Percentiles rank a stretch among this genome's conserved stretches.
phyloP scores from a whole-genome alignment of 2,113 vertebrate species.

The Gnathonemus longibarbis region DNA sequence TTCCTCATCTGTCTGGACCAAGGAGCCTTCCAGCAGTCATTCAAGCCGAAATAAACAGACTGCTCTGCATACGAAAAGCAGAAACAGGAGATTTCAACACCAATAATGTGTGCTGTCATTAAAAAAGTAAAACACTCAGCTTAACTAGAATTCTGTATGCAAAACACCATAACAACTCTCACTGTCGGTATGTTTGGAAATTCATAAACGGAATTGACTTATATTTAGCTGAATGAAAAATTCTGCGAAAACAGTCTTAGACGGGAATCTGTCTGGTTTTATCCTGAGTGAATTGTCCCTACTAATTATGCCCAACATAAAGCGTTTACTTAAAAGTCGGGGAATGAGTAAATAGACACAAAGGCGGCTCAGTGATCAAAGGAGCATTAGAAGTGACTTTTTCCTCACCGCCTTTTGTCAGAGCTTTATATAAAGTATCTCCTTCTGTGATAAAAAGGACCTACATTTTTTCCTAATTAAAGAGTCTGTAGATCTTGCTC shows the following conservation, averaged over 20 bases:
- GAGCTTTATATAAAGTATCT: slow-evolving; percentile 57
- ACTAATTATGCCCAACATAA: slow-evolving; percentile 57
- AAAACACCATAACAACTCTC: background rate
- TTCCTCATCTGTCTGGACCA: background rate
- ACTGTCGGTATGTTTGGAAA: background rate
- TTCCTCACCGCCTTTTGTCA: slow-evolving; percentile 57
- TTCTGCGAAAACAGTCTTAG: background rate
- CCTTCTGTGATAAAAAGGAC: slow-evolving; percentile 35
- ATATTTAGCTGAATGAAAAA: background rate
- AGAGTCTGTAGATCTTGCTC: slow-evolving; percentile 44
- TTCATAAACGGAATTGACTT: background rate
- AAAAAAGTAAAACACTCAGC: background rate
- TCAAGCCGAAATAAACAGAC: background rate
- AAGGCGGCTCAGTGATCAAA: slow-evolving; percentile 57
- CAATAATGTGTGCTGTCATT: background rate
- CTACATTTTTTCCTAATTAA: slow-evolving; percentile 58
- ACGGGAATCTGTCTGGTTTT: background rate
- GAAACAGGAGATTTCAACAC: background rate
- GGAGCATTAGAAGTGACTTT: slow-evolving; percentile 64
- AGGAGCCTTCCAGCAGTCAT: background rate
- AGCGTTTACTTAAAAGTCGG: slow-evolving; percentile 49
- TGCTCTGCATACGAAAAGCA: background rate
- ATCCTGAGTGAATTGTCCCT: slow-evolving; percentile 25
- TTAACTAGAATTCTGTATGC: background rate
- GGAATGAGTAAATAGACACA: slow-evolving; percentile 52